These are phyloP conservation scores for Holacanthus passer DNA, from an alignment of 2,113 vertebrate genomes.

Conservation along the genomic window DNA sequence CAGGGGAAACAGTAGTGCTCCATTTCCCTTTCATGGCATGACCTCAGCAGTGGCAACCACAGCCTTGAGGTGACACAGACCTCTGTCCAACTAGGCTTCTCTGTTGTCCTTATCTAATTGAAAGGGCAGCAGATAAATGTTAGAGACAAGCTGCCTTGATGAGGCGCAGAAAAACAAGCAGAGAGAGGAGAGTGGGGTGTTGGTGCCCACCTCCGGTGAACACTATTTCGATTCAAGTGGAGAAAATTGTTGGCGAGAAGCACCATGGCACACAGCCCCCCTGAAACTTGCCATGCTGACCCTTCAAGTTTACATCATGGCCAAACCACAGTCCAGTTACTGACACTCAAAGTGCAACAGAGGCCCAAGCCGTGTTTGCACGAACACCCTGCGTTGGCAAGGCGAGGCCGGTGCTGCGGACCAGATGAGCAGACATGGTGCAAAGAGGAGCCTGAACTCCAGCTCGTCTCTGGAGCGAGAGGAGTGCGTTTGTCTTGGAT, in stretches of 20 bases:
- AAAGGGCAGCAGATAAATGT: constrained; percentile 83
- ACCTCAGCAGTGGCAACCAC: constrained; percentile 75
- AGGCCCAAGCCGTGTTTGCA: constrained; percentile 49
- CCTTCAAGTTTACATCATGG: constrained; percentile 66
- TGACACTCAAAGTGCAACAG: constrained; percentile 52
- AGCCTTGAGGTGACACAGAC: constrained; percentile 70
- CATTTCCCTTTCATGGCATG: constrained; percentile 78
- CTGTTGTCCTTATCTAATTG: constrained; percentile 82
- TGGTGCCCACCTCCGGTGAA: constrained; percentile 69
- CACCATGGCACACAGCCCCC: constrained; percentile 43
- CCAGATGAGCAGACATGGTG: constrained; percentile 68
- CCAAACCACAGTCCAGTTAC: constrained; percentile 47
- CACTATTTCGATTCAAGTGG: constrained; percentile 73
- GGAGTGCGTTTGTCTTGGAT: constrained; percentile 82
- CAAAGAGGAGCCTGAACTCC: constrained; percentile 54
- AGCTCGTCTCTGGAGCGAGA: constrained; percentile 68
- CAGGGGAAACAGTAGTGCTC: constrained; percentile 75
- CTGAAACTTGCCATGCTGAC: constrained; percentile 59
- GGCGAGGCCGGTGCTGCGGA: constrained; percentile 56
- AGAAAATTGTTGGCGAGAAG: constrained; percentile 56
- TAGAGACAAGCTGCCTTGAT: constrained; percentile 69
- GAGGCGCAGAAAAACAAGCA: constrained; percentile 61
- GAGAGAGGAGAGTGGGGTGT: constrained; percentile 55
- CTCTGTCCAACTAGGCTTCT: constrained; percentile 74
- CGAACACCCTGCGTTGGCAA: constrained; percentile 42